Conservation (phyloP, 2,888 invertebrate genomes). For the Ligdia adustata region DNA sequence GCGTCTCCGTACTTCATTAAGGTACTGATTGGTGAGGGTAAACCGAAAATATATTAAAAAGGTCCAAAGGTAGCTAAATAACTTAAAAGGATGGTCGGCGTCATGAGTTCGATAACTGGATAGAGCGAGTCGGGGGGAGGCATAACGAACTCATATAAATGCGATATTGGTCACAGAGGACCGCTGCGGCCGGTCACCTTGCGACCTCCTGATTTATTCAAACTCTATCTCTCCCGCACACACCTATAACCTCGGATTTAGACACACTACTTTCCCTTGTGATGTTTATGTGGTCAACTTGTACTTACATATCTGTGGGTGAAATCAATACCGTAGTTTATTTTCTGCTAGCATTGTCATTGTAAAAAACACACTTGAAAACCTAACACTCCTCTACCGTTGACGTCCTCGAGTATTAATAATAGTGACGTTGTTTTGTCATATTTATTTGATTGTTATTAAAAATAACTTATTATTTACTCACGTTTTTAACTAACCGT, state of each 20-base stretch:
- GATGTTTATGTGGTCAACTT: slow-evolving; percentile 39
- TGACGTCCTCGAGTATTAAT: too few relatives aligned
- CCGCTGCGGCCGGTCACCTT: slow-evolving; percentile 46
- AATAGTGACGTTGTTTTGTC: too few relatives aligned
- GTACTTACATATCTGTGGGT: background rate
- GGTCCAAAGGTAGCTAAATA: slow-evolving; percentile 49
- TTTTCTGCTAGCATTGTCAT: too few relatives aligned
- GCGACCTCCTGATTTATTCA: slow-evolving; percentile 65
- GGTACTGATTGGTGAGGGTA: slow-evolving; percentile 26
- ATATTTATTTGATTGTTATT: too few relatives aligned
- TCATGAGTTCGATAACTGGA: slow-evolving; percentile 49
- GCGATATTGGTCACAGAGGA: slow-evolving; percentile 53
- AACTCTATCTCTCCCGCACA: slow-evolving; percentile 50
- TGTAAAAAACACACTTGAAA: too few relatives aligned
- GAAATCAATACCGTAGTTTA: too few relatives aligned
- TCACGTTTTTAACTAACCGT: too few relatives aligned
- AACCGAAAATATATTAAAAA: slow-evolving; percentile 37
- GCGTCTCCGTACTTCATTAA: slow-evolving; percentile 20
- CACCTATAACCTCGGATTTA: slow-evolving; percentile 49
- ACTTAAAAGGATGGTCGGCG: slow-evolving; percentile 38
- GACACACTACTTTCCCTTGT: slow-evolving; percentile 45
- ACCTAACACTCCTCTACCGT: too few relatives aligned
- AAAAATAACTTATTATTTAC: too few relatives aligned
- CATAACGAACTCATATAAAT: slow-evolving; percentile 67
- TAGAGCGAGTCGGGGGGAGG: slow-evolving; percentile 36